These are phyloP conservation scores for Perca schrenkii DNA, from an alignment of 2,113 vertebrate species.

Conservation along the genomic window DNA sequence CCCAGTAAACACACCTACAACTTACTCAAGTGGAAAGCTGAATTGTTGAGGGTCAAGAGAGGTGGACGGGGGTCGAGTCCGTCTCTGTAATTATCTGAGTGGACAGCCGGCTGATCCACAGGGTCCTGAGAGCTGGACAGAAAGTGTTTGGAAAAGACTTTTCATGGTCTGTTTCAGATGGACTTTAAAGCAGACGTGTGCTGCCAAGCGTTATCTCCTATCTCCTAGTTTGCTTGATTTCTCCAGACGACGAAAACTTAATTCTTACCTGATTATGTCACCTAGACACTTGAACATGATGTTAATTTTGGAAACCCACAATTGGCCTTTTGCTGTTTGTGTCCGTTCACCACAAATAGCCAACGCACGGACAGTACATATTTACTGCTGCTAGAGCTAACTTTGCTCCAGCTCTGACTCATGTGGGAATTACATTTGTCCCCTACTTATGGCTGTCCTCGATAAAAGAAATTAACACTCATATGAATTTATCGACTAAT, in stretches of 20 bases:
- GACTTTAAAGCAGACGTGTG: not conserved
- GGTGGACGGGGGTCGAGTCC: slow-evolving; percentile 45
- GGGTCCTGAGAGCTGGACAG: slow-evolving; percentile 8
- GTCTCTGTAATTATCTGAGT: slow-evolving; percentile 57
- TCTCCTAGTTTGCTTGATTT: not conserved
- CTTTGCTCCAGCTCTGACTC: not conserved
- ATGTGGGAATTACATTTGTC: not conserved
- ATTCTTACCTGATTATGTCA: not conserved
- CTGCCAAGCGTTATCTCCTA: not conserved
- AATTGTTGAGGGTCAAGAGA: slow-evolving; percentile 76
- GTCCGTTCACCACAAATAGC: not conserved
- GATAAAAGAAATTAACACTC: too few relatives aligned
- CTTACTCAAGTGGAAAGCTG: slow-evolving; percentile 84
- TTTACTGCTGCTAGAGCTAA: not conserved
- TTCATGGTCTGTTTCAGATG: slow-evolving; percentile 4
- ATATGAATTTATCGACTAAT: too few relatives aligned
- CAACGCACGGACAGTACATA: not conserved
- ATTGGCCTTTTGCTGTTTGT: too few relatives aligned
- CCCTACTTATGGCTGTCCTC: too few relatives aligned
- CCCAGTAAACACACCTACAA: slow-evolving; percentile 86
- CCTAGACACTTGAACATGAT: not conserved
- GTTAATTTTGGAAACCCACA: not conserved
- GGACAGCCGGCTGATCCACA: slow-evolving; percentile 39
- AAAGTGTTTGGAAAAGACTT: slow-evolving; percentile 1
- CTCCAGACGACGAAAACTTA: not conserved